Base-by-base conservation (phyloP, 30 jellyfish, hydroid and myxozoan species). In the Turritopsis dohrnii region DNA sequence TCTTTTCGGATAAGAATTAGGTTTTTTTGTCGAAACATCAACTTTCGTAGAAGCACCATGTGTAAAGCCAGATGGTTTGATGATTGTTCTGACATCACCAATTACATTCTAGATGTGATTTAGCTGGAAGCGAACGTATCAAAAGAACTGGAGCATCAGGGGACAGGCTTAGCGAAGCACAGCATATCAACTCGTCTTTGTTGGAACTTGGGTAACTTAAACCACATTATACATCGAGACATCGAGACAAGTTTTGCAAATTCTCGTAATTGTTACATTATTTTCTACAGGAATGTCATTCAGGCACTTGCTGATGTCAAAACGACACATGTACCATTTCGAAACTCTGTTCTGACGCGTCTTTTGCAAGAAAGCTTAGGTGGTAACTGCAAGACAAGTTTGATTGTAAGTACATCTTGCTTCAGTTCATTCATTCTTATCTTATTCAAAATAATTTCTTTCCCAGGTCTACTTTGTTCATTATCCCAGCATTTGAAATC, bases 101-200 rank as follows among this genome's bases (percentile, higher is more conserved):
- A 29, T 82, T 30, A 77, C 31, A 4, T 77, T 84, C 21, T 69
- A 94, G 99, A 72, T 94, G 99, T 80, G 99, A 94, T 72, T 90
- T 94, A 20, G 99, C 99, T 79, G 99, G 99, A 13, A 94, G 99
- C 74, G 99, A 94, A 81, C 76, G 99, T 53, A 81, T 94, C n/a
- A 94, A 94, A 81, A 88, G 95, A 71, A 94, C 99, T 0, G 88
- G 80, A 54, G 99, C 97, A 1, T 53, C 95, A 0, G 99, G 99
- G 18, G 99, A 94, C 29, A 81, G 99, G 29, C 81, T 94, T 52
- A 72, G 88, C 60, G 99, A 94, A 54, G 99, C 99, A 0, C 99
- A 94, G 71, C 96, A 87, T 79, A 94, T 94, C 91, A 94, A 94
- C 80, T 94, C 99, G 28, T 94, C 99, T 1, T 81, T 94, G 25